Evolutionary conservation across 2,113 vertebrate genomes (phyloP).

Genomic region (Actenoides hombroni): DNA sequence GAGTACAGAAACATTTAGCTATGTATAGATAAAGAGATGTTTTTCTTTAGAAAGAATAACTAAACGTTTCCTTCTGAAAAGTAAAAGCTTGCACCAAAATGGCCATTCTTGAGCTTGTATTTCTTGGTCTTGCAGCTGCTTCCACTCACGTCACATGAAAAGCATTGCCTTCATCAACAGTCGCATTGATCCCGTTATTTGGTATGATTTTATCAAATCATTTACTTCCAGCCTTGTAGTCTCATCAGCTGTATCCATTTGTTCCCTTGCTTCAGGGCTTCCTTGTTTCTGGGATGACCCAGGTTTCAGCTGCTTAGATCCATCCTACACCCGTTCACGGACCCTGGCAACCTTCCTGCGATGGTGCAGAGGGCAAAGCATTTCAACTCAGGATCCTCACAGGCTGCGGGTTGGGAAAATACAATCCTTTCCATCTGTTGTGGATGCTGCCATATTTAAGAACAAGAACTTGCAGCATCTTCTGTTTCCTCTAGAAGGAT

Average conservation of each 20-base stretch:
- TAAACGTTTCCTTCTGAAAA: neutral
- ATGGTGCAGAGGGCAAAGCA: neutral
- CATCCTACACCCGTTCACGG: neutral
- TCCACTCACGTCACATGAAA: neutral
- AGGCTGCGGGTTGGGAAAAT: neutral
- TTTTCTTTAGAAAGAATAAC: neutral
- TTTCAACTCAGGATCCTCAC: neutral
- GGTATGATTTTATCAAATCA: conserved; percentile 10
- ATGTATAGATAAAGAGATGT: neutral
- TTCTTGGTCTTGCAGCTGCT: neutral
- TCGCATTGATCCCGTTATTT: neutral
- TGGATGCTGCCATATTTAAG: neutral
- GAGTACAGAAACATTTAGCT: neutral
- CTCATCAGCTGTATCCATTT: neutral
- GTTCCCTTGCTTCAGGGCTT: neutral
- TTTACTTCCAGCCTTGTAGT: neutral
- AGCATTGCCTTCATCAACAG: neutral
- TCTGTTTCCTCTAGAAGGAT: neutral
- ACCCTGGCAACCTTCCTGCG: neutral
- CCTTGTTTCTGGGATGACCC: neutral
- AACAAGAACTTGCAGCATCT: neutral
- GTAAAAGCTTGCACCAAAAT: neutral
- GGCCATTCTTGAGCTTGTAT: neutral
- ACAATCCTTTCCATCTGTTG: neutral
- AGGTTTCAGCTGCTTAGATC: neutral